Percentiles rank a stretch among this genome's conserved stretches.
Evolutionary conservation across 1,140 invertebrate genomes (phyloP).

Genomic region (Drosophila pallidifrons): DNA sequence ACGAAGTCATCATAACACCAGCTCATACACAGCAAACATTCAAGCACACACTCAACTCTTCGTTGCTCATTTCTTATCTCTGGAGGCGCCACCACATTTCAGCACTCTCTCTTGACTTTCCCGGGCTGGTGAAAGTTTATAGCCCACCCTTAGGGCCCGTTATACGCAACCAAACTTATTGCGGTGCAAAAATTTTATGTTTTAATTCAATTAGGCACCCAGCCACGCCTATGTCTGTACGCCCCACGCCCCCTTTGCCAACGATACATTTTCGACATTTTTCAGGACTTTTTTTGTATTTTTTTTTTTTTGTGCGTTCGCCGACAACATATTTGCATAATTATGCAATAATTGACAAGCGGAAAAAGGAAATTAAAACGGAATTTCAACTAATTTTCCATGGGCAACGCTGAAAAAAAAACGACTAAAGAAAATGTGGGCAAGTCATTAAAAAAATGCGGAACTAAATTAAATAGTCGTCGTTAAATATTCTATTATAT

Average conservation of each 20-base stretch:
- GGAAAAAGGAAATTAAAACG: constrained; percentile 82
- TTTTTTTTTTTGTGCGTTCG: constrained; percentile 40
- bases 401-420: constrained; percentile 2
- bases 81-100: constrained; percentile 24
- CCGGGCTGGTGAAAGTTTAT: constrained; percentile 57
- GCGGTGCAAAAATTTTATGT: constrained; percentile 76
- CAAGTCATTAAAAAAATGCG: constrained; percentile 17
- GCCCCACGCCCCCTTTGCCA: neutral
- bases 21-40: neutral
- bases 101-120: neutral
- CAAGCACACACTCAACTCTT: constrained; percentile 13
- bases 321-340: constrained; percentile 74
- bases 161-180: constrained; percentile 59
- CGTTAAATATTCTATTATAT: constrained; percentile 4
- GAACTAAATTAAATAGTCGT: constrained; percentile 22
- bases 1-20: neutral
- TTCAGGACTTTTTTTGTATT: constrained; percentile 25
- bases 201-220: constrained; percentile 77
- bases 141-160: constrained; percentile 44
- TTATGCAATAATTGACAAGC: constrained; percentile 81
- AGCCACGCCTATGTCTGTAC: constrained; percentile 17
- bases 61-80: constrained; percentile 38
- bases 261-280: constrained; percentile 67
- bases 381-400: constrained; percentile 73
- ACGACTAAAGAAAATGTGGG: constrained; percentile 14